Conservation (phyloP, 2,113 vertebrate species). For the Isurus oxyrinchus region DNA sequence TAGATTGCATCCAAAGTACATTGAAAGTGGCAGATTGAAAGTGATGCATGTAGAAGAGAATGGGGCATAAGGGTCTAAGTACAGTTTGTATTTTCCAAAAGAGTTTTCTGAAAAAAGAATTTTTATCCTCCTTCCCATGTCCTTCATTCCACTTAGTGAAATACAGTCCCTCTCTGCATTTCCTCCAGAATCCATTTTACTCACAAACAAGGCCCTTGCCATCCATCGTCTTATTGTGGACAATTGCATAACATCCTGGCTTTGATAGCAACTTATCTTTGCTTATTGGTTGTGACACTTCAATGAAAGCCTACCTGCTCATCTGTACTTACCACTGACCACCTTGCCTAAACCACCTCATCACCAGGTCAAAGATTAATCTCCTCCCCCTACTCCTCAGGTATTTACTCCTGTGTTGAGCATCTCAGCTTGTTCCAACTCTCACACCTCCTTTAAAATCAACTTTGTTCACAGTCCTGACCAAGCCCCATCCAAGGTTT, state of each 20-base stretch:
- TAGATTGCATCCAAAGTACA: neutral
- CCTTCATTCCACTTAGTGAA: neutral
- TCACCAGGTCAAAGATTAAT: neutral
- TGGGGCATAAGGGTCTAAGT: neutral
- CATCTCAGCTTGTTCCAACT: neutral
- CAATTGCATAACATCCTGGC: neutral
- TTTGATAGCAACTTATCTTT: neutral
- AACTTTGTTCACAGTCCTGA: neutral
- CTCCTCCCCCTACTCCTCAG: neutral
- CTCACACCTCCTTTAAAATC: neutral
- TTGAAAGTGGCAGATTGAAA: too few relatives aligned
- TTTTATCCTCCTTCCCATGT: neutral
- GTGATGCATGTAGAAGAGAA: too few relatives aligned
- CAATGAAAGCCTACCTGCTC: neutral
- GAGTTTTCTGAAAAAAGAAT: neutral
- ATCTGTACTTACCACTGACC: neutral
- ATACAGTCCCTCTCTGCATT: neutral
- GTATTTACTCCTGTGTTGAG: neutral
- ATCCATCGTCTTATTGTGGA: neutral
- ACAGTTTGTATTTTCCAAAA: neutral
- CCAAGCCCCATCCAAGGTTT: too few relatives aligned
- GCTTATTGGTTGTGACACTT: too few relatives aligned
- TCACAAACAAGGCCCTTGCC: neutral
- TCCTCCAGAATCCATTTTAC: neutral
- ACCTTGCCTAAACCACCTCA: neutral